Conservation (phyloP, 2,113 vertebrate species). For the Triplophysa siluroides region DNA sequence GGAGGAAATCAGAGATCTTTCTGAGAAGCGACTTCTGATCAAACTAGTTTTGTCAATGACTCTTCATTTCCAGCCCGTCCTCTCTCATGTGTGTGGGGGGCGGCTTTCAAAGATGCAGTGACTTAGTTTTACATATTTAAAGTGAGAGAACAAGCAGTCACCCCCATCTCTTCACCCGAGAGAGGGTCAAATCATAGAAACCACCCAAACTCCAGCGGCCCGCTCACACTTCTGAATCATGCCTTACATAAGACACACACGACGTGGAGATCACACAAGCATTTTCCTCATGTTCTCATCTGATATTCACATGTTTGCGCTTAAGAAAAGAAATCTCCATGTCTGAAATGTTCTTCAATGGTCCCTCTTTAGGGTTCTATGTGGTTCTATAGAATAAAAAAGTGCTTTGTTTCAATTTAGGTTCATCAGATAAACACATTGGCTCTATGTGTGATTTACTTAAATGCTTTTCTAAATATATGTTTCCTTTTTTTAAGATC, state of each 20-base stretch:
- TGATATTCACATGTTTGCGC: background rate
- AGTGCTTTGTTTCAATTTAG: no score
- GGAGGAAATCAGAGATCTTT: no score
- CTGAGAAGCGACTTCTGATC: no score
- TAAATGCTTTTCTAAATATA: no score
- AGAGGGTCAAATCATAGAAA: conserved; percentile 56
- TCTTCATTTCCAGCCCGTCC: no score
- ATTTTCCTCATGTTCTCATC: conserved; percentile 1
- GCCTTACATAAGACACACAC: conserved; percentile 54
- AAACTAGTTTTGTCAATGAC: no score
- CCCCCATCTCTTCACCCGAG: conserved; percentile 54
- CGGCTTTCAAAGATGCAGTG: conserved; percentile 1
- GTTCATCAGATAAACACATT: no score
- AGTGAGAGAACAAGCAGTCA: conserved; percentile 59
- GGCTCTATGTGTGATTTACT: no score
- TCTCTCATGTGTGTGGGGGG: background rate
- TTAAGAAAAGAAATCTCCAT: background rate
- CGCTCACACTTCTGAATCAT: conserved; percentile 53
- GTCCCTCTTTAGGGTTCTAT: background rate
- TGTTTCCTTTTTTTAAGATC: no score
- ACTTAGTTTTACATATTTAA: conserved; percentile 38
- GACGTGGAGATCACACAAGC: background rate
- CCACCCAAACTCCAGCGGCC: conserved; percentile 26
- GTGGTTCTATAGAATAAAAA: no score
- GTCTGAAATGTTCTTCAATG: background rate